Conservation (phyloP, 64 coral and sea anemone genomes). For the Actinia equina region DNA sequence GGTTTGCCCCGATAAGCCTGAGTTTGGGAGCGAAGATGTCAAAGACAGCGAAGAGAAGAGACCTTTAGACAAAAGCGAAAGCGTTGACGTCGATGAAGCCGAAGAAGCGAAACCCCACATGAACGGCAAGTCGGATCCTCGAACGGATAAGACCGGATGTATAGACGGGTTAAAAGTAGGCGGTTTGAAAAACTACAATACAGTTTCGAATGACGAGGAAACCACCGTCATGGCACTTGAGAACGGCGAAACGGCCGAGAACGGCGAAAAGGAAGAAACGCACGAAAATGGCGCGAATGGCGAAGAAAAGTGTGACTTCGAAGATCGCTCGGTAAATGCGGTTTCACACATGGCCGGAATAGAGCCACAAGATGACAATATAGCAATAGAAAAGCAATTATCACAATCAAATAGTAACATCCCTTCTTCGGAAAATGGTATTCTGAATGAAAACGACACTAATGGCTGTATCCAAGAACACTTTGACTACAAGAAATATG, state of each 20-base stretch:
- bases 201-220: slow-evolving; percentile 1
- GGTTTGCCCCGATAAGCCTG: slow-evolving; percentile 46
- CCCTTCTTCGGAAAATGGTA: slow-evolving; percentile 40
- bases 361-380: slow-evolving; percentile 66
- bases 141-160: slow-evolving; percentile 56
- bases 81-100: slow-evolving; percentile 25
- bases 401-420: slow-evolving; percentile 71
- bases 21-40: slow-evolving; percentile 20
- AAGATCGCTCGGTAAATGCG: slow-evolving; percentile 37
- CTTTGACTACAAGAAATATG: slow-evolving; percentile 92
- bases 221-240: background rate
- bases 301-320: slow-evolving; percentile 45
- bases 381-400: slow-evolving; percentile 80
- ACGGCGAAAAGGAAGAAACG: slow-evolving; percentile 34
- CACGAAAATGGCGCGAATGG: slow-evolving; percentile 51
- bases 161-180: slow-evolving; percentile 57
- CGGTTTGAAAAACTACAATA: slow-evolving; percentile 52
- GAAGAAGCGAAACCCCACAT: slow-evolving; percentile 30
- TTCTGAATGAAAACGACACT: slow-evolving; percentile 36
- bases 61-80: slow-evolving; percentile 31
- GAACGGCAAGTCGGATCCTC: slow-evolving; percentile 14
- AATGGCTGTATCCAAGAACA: slow-evolving; percentile 40
- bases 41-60: slow-evolving; percentile 12
- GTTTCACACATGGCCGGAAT: slow-evolving; percentile 45
- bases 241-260: slow-evolving; percentile 33